Evolutionary conservation across 2,797 vertebrate species (phyloP), one percentile per base, ranked within the genome.

Genomic region (Karalla daura): DNA sequence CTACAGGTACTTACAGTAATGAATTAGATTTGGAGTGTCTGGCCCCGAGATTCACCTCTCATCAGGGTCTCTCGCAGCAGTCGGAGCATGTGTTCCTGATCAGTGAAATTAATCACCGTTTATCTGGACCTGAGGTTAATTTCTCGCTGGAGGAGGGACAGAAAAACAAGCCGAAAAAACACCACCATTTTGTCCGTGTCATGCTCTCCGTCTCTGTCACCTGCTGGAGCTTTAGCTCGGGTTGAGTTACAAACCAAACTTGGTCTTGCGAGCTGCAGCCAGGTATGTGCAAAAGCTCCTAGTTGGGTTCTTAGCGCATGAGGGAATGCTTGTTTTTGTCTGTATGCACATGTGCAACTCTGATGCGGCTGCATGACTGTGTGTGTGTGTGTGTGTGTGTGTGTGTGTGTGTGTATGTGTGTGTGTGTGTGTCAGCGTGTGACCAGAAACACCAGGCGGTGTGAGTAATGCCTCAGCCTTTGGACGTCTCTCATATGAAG

Each of bases 21-120:
- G 60, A 79, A 83, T 71, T 66, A 70, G 67, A 81, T 69, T 30
- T 44, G 20, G 55, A 62, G 55, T 59, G 81, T 74, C 80, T 78
- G 84, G 80, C 74, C 45, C 73, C 50, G 36, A 5, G 43, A 52
- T 47, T 62, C 21, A 0, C 39, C 69, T 70, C 74, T 83, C 78
- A 85, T 90, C 76, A 81, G 59, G 67, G 33, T 70, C 66, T 70
- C 66, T 68, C 21, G 12, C 37, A 66, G 76, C 68, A 63, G 59
- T 60, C 67, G 23, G 75, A 45, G 54, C 88, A 90, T 86, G 74
- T 91, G 91, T 64, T 91, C 87, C 79, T 84, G 83, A 89, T 91
- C 81, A 78, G 30, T 37, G 73, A 3, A 78, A 86, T 84, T 67
- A 77, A 89, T 90, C 78, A 82, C 60, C 0, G 47, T 88, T 89